Conservation (phyloP, 2,888 invertebrate species). For the Volucella bombylans region DNA sequence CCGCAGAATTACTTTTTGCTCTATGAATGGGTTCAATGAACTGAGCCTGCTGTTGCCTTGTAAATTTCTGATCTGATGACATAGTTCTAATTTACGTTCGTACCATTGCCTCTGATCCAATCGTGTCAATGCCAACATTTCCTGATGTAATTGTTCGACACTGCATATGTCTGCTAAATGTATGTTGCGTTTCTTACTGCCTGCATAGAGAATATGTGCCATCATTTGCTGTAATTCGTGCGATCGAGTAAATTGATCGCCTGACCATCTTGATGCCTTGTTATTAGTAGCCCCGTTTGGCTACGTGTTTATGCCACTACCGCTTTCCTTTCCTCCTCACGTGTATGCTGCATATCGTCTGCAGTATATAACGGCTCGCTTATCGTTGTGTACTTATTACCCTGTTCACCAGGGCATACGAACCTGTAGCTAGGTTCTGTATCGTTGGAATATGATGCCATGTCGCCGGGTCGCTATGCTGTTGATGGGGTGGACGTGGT, state of each 20-base stretch:
- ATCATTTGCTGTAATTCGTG: conserved; percentile 22
- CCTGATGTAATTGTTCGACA: background rate
- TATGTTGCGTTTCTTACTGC: conserved; percentile 2
- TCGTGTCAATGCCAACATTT: conserved; percentile 21
- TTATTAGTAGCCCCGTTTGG: conserved; percentile 9
- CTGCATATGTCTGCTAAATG: no score
- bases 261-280: conserved; percentile 20
- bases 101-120: conserved; percentile 24
- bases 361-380: conserved; percentile 14
- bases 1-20: conserved; percentile 18
- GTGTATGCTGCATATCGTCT: conserved; percentile 13
- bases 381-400: background rate
- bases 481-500: no score
- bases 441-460: conserved; percentile 34
- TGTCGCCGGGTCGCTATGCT: conserved; percentile 14
- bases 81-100: conserved; percentile 19
- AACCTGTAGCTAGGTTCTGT: conserved; percentile 33
- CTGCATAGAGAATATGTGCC: conserved; percentile 27
- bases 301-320: conserved; percentile 23
- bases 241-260: background rate
- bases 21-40: conserved; percentile 32
- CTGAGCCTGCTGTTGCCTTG: conserved; percentile 12
- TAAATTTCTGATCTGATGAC: conserved; percentile 14
- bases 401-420: conserved; percentile 40
- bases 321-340: conserved; percentile 20